A percentile compares a stretch with the other conserved stretches of the same genome.
Conservation (phyloP, 2,888 invertebrate genomes). For the Notodonta ziczac region DNA sequence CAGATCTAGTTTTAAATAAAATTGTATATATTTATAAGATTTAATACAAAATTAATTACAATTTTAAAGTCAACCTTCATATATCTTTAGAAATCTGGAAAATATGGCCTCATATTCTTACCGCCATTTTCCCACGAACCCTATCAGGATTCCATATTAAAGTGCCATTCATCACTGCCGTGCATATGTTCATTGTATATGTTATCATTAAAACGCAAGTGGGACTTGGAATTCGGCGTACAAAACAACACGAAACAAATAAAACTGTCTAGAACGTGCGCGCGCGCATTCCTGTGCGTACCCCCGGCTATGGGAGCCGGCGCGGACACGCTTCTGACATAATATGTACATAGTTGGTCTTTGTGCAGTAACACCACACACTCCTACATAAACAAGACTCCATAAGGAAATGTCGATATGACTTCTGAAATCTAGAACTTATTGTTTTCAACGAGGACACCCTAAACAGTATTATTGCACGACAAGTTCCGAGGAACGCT, state of each 20-base stretch:
- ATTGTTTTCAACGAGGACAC: no score
- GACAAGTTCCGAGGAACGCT: no score
- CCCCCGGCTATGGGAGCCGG: conserved; percentile 35
- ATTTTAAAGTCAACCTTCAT: no score
- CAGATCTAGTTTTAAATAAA: no score
- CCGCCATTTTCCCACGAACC: neutral
- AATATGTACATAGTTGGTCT: conserved; percentile 13
- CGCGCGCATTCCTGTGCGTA: conserved; percentile 41
- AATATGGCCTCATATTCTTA: neutral
- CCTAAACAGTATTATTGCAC: no score
- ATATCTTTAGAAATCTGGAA: neutral
- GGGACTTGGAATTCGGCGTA: conserved; percentile 14
- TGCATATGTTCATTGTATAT: conserved; percentile 9
- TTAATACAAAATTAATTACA: neutral
- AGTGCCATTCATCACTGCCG: neutral
- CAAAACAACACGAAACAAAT: conserved; percentile 24
- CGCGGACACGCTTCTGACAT: conserved; percentile 18
- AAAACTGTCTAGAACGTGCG: conserved; percentile 24
- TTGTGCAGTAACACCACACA: neutral
- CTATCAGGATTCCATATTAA: conserved; percentile 4
- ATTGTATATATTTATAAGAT: no score
- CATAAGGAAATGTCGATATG: no score
- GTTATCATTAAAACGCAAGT: conserved; percentile 9
- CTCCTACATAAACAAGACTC: neutral
- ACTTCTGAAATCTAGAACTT: no score